Conservation (phyloP, 2,888 invertebrate genomes). For the Saturnia pavonia region DNA sequence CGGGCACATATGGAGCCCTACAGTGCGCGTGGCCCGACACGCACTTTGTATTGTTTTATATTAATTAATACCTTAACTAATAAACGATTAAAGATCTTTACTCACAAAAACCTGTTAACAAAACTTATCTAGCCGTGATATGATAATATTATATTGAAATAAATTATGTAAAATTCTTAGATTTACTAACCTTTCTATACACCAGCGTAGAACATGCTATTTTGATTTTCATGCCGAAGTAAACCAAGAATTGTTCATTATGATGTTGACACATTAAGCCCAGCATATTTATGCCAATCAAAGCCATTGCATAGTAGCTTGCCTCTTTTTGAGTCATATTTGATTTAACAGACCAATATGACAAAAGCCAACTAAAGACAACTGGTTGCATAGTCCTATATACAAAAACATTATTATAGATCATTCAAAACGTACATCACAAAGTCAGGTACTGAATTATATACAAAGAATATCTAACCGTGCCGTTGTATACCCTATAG, state of each 20-base stretch:
- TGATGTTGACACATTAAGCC: constrained; percentile 86
- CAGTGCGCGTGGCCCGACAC: too few species aligned
- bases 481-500: not conserved
- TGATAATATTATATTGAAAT: not conserved
- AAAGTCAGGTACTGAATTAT: not conserved
- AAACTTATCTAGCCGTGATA: too few species aligned
- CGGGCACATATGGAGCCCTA: too few species aligned
- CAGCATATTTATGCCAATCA: constrained; percentile 73
- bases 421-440: not conserved
- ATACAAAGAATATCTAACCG: not conserved
- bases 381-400: constrained; percentile 77
- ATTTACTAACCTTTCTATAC: constrained; percentile 85
- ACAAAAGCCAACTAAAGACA: constrained; percentile 74
- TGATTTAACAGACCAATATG: constrained; percentile 75
- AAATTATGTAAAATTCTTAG: not conserved
- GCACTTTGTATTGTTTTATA: too few species aligned
- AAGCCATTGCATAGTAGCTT: constrained; percentile 76
- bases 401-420: not conserved
- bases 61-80: too few species aligned
- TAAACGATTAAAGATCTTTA: too few species aligned
- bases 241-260: constrained; percentile 83
- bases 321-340: constrained; percentile 70
- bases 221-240: constrained; percentile 86
- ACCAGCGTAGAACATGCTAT: constrained; percentile 87
- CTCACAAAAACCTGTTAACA: too few species aligned